Evolutionary conservation across 2,888 invertebrate species (phyloP), one percentile per base, ranked within the genome.

Genomic region (Drosophila dives): DNA sequence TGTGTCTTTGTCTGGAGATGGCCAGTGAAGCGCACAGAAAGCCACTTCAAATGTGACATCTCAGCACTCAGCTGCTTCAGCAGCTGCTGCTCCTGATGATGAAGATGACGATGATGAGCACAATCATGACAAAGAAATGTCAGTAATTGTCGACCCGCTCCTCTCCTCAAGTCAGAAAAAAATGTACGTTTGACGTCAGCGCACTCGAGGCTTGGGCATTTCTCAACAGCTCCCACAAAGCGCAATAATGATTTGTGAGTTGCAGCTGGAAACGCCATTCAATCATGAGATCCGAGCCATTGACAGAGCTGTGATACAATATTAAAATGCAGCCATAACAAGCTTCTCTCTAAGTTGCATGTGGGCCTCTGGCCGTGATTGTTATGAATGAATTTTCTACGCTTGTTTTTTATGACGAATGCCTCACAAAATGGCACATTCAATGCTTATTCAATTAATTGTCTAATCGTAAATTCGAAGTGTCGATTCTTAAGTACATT

Each of bases 101-200:
- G 26, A 54, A 40, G 50, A n/a, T 64, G 56, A 29, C 58, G 61
- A 58, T 49, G 66, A 38, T 17, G 38, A 23, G 11, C 20, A 48
- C 65, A 67, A 80, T 82, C 72, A 71, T 74, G 81, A 88, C 86
- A 84, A 86, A 86, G 89, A 88, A 81, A 78, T 78, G 72, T 64
- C 75, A 69, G 72, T 59, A 59, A 77, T 62, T 53, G 49, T 49
- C 40, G 49, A 8, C 23, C 38, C 23, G 6, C 54, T 53, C 23
- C 38, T n/a, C 48, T 2, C 51, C 12, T 6, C 17, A 36, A 32
- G 32, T 32, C 45, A 56, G 40, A 65, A 54, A 45, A 67, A 64
- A 38, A 65, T 36, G 38, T 62, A 71, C 78, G 83, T 75, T 84
- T 84, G 83, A 84, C 83, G 83, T 84, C 83, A 84, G 69, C 34